phyloP scores from a whole-genome alignment of 1,140 invertebrate species.

The Panagrolaimus sp. region DNA sequence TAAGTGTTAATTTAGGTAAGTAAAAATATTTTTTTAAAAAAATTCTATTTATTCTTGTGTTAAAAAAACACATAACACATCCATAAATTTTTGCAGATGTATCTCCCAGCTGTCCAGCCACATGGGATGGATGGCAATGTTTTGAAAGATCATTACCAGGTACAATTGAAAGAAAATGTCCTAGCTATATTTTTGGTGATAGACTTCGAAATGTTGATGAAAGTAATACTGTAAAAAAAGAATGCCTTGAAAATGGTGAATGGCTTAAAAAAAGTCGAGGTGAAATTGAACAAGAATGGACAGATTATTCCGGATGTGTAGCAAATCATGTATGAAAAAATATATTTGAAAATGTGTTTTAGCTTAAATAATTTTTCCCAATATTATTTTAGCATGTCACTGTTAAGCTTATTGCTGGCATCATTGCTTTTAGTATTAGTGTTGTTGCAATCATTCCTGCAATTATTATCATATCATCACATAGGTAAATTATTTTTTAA shows the following conservation, averaged over 20 bases:
- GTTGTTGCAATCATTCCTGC: constrained; percentile 26
- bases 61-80: neutral
- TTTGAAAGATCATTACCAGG: constrained; percentile 31
- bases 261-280: constrained; percentile 12
- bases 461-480: constrained; percentile 18
- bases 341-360: too few species aligned
- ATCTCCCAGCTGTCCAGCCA: constrained; percentile 27
- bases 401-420: constrained; percentile 50
- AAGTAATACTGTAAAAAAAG: constrained; percentile 3
- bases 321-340: neutral
- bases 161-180: constrained; percentile 21
- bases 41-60: neutral
- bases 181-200: constrained; percentile 31
- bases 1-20: too few species aligned
- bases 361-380: too few species aligned
- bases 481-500: constrained; percentile 17
- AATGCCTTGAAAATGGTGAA: constrained; percentile 10
- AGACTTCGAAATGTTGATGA: constrained; percentile 21
- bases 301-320: constrained; percentile 18
- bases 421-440: constrained; percentile 12
- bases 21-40: too few species aligned
- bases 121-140: constrained; percentile 41
- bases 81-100: too few species aligned
- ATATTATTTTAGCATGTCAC: neutral
- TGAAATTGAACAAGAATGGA: constrained; percentile 13